Percentiles rank a stretch among this genome's conserved stretches.
These are phyloP conservation scores for Dromius quadrimaculatus DNA, from an alignment of 2,888 invertebrate genomes.

Conservation along the genomic window DNA sequence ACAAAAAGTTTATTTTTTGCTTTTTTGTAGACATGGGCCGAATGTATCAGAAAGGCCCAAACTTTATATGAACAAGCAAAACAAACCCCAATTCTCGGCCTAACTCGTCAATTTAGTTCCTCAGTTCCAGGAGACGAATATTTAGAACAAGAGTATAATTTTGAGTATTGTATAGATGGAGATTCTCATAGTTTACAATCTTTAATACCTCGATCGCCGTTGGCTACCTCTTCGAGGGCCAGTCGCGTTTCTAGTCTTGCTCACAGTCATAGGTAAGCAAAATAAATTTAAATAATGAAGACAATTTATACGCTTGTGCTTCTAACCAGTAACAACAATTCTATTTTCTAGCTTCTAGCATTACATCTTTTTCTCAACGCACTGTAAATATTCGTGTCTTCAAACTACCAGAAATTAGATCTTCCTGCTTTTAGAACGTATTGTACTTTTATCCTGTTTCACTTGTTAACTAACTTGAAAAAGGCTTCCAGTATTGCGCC, in stretches of 20 bases:
- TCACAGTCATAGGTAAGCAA: slow-evolving; percentile 75
- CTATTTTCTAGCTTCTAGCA: slow-evolving; percentile 32
- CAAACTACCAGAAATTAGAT: background rate
- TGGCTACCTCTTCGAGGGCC: slow-evolving; percentile 69
- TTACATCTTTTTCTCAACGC: slow-evolving; percentile 15
- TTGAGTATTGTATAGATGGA: slow-evolving; percentile 63
- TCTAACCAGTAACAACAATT: slow-evolving; percentile 15
- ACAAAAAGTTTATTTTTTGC: slow-evolving; percentile 38
- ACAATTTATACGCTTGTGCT: slow-evolving; percentile 11
- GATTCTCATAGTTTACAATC: slow-evolving; percentile 64
- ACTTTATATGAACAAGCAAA: slow-evolving; percentile 76
- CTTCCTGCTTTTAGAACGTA: slow-evolving; percentile 7
- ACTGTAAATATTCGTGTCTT: slow-evolving; percentile 14
- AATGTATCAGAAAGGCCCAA: slow-evolving; percentile 81
- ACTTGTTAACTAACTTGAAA: too few relatives aligned
- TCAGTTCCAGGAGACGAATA: slow-evolving; percentile 52
- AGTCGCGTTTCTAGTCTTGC: slow-evolving; percentile 79
- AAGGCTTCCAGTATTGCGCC: too few relatives aligned
- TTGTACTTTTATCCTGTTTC: too few relatives aligned
- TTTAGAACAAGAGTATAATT: slow-evolving; percentile 60
- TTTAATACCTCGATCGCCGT: slow-evolving; percentile 64
- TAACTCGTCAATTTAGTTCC: slow-evolving; percentile 57
- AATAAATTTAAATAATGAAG: slow-evolving; percentile 24
- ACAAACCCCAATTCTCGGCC: slow-evolving; percentile 62
- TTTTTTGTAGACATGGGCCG: slow-evolving; percentile 74